Evolutionary conservation across 1,140 invertebrate species (phyloP).

Genomic region (Rhopalosiphum padi): DNA sequence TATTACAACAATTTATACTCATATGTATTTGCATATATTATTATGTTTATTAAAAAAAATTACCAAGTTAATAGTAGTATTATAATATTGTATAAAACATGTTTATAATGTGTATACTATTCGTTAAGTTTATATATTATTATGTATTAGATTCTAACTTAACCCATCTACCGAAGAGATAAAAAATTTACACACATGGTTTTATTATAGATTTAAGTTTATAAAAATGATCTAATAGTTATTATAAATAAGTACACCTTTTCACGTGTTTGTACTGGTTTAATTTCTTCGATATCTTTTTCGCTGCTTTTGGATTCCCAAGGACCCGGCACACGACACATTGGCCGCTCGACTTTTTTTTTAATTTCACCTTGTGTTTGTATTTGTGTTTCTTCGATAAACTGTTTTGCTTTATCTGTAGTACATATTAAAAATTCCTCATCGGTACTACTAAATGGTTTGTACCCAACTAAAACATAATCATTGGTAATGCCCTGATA

Average conservation of each 20-base stretch:
- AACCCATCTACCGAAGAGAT: background rate
- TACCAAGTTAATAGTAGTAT: background rate
- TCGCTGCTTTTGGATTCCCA: conserved; percentile 34
- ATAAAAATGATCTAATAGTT: background rate
- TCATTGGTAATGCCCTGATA: background rate
- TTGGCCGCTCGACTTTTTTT: conserved; percentile 1
- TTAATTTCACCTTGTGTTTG: background rate
- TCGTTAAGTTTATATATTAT: background rate
- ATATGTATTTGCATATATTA: background rate
- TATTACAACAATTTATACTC: background rate
- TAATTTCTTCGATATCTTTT: conserved; percentile 26
- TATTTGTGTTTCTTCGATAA: background rate
- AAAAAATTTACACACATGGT: background rate
- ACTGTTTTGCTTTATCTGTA: background rate
- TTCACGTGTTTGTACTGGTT: conserved; percentile 1
- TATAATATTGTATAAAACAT: background rate
- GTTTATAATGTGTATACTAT: background rate
- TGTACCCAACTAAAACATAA: conserved; percentile 39
- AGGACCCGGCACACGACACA: background rate
- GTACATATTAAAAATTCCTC: conserved; percentile 41
- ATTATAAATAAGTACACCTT: background rate
- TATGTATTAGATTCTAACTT: background rate
- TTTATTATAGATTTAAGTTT: background rate
- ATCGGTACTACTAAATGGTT: background rate
- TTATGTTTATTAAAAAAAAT: background rate